A percentile compares a stretch with the other conserved stretches of the same genome.
phyloP scores from a whole-genome alignment of 2,113 vertebrate genomes.

The Picathartes gymnocephalus region DNA sequence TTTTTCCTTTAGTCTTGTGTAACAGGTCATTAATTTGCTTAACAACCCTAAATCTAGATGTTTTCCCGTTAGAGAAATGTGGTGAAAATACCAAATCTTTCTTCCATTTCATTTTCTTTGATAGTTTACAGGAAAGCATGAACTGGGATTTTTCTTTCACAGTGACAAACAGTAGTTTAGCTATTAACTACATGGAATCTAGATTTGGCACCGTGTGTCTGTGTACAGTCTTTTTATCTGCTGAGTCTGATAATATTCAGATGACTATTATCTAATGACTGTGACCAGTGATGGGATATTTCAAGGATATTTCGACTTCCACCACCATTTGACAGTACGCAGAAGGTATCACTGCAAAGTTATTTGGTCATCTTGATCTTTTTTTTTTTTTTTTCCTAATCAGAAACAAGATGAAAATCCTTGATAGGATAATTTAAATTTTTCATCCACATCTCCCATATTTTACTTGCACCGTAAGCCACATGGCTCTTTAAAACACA shows the following conservation, averaged over 20 bases:
- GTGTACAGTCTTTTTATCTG: not conserved
- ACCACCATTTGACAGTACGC: not conserved
- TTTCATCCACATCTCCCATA: not conserved
- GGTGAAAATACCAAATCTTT: not conserved
- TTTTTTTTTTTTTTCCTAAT: not conserved
- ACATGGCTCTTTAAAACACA: not conserved
- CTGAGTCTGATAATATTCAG: not conserved
- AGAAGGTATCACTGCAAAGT: not conserved
- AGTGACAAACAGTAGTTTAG: not conserved
- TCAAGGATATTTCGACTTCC: not conserved
- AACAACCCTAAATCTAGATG: not conserved
- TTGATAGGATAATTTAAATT: not conserved
- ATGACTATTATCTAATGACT: not conserved
- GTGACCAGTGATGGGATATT: not conserved
- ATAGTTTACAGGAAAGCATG: not conserved
- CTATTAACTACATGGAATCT: not conserved
- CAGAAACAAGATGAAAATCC: not conserved
- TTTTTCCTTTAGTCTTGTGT: slow-evolving; percentile 8
- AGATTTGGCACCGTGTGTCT: not conserved
- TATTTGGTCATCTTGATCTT: not conserved
- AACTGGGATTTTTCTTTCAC: not conserved
- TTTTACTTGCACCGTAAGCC: not conserved
- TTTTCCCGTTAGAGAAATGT: not conserved
- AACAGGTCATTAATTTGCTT: slow-evolving; percentile 36
- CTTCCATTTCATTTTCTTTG: not conserved